These are phyloP conservation scores for Drosophila ezoana DNA, from an alignment of 2,888 invertebrate genomes.

Conservation along the genomic window DNA sequence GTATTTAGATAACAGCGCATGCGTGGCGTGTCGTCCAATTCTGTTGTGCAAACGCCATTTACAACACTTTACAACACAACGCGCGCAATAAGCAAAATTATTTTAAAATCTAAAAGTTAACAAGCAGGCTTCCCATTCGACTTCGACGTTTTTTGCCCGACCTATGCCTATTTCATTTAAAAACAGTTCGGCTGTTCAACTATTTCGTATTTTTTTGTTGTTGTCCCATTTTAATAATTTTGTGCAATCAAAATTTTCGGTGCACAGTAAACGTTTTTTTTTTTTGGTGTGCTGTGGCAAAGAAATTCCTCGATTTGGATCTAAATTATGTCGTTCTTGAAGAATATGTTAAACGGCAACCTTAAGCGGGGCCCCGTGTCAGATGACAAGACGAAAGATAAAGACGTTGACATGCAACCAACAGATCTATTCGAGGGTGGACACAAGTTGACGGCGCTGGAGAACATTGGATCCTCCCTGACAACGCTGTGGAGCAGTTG, in stretches of 20 bases:
- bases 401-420: slow-evolving; percentile 15
- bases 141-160: background rate
- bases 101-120: background rate
- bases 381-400: slow-evolving; percentile 14
- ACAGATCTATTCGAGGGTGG: slow-evolving; percentile 40
- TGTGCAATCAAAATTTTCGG: background rate
- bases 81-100: slow-evolving; percentile 5
- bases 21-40: slow-evolving; percentile 58
- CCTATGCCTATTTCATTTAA: background rate
- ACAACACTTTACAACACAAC: slow-evolving; percentile 23
- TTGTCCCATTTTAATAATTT: background rate
- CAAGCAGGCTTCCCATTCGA: background rate
- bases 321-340: slow-evolving; percentile 28
- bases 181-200: slow-evolving; percentile 1
- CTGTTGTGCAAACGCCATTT: slow-evolving; percentile 20
- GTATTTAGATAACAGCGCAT: slow-evolving; percentile 61
- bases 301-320: background rate
- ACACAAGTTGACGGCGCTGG: slow-evolving; percentile 33
- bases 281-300: background rate
- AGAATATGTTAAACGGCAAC: slow-evolving; percentile 9
- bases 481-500: slow-evolving; percentile 50
- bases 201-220: slow-evolving; percentile 2
- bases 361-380: background rate
- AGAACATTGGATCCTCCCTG: slow-evolving; percentile 43
- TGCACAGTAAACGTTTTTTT: background rate